phyloP scores from a whole-genome alignment of 2,797 vertebrate genomes.

The Euthynnus affinis region DNA sequence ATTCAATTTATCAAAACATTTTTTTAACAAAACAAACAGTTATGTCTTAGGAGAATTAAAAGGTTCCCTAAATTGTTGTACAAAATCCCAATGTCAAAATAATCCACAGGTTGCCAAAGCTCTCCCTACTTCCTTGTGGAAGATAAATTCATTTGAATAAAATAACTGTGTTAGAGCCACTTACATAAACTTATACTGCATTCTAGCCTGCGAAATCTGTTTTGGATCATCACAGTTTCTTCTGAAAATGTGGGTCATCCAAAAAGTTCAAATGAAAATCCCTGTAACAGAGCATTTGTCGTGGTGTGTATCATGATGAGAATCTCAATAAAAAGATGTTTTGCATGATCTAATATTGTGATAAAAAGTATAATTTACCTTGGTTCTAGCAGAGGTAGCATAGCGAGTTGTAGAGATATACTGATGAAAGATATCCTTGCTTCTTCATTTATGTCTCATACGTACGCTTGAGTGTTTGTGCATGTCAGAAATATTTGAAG shows the following conservation, averaged over 20 bases:
- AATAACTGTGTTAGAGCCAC: background rate
- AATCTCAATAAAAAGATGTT: background rate
- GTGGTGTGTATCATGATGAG: background rate
- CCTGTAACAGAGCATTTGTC: conserved; percentile 1
- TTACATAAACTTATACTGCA: conserved; percentile 18
- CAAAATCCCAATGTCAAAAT: conserved; percentile 33
- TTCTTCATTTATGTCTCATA: conserved; percentile 42
- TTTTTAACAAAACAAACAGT: conserved; percentile 29
- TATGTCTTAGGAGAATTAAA: background rate
- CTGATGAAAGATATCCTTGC: conserved; percentile 45
- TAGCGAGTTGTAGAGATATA: conserved; percentile 27
- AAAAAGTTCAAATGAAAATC: conserved; percentile 1
- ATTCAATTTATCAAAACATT: conserved; percentile 24
- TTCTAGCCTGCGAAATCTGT: background rate
- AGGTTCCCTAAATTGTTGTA: conserved; percentile 16
- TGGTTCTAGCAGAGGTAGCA: background rate
- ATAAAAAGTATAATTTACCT: background rate
- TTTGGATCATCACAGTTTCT: conserved; percentile 3
- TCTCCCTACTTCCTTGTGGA: background rate
- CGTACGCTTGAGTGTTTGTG: conserved; percentile 31
- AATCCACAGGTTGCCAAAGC: conserved; percentile 20
- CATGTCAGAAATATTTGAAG: conserved; percentile 58
- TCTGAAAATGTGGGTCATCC: conserved; percentile 25
- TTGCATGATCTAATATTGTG: background rate
- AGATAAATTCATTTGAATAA: conserved; percentile 10